phyloP scores from a whole-genome alignment of 2,888 invertebrate species.

The Apamea monoglypha region DNA sequence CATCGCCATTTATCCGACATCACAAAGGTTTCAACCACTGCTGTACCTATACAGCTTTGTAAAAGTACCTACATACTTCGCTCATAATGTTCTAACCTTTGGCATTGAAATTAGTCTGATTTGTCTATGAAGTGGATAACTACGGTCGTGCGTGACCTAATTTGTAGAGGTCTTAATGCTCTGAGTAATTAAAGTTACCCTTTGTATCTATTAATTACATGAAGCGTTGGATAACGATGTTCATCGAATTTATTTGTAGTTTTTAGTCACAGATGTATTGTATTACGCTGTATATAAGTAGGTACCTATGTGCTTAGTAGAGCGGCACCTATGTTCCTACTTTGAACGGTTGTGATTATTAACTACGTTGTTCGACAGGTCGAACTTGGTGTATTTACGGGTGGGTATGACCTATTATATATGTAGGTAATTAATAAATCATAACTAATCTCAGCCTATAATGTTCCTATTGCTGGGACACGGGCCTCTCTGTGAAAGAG shows the following conservation, averaged over 20 bases:
- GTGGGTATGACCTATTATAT: background rate
- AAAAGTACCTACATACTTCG: background rate
- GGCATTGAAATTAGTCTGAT: constrained; percentile 26
- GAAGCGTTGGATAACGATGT: constrained; percentile 2
- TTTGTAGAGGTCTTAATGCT: constrained; percentile 45
- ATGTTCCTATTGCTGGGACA: too few species aligned
- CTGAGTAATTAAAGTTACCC: constrained; percentile 47
- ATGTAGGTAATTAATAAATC: too few species aligned
- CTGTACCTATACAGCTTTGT: constrained; percentile 11
- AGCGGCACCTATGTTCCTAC: constrained; percentile 34
- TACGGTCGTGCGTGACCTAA: constrained; percentile 38
- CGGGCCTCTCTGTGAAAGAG: too few species aligned
- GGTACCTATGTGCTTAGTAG: constrained; percentile 21
- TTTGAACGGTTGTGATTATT: constrained; percentile 2
- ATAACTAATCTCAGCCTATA: too few species aligned
- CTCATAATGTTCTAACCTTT: constrained; percentile 21
- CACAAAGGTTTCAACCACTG: constrained; percentile 23
- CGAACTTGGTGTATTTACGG: background rate
- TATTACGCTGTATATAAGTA: constrained; percentile 6
- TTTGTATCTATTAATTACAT: constrained; percentile 40
- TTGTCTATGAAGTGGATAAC: constrained; percentile 30
- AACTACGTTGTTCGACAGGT: background rate
- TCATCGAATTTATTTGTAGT: constrained; percentile 15
- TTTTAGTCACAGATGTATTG: constrained; percentile 2
- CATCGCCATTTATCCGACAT: constrained; percentile 1